Evolutionary conservation across 1,140 invertebrate genomes (phyloP).

Genomic region (Fopius arisanus): DNA sequence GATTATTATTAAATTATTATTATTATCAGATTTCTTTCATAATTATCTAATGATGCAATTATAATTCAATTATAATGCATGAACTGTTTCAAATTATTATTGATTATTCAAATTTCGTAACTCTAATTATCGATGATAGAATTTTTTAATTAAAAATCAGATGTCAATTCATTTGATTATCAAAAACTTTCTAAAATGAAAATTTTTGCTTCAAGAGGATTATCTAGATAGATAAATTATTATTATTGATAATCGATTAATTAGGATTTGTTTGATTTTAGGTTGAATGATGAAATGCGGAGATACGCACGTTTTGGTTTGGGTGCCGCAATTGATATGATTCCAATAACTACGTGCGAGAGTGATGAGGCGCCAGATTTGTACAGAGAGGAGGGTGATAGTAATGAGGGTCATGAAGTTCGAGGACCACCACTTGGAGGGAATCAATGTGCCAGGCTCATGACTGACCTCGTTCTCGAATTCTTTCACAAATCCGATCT

Average conservation of each 20-base stretch:
- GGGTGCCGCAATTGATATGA: slow-evolving; percentile 74
- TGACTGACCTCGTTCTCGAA: slow-evolving; percentile 61
- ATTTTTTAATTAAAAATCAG: no score
- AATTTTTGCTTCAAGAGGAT: slow-evolving; percentile 20
- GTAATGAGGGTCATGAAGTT: slow-evolving; percentile 34
- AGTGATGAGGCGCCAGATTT: slow-evolving; percentile 76
- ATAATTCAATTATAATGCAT: no score
- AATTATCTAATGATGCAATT: no score
- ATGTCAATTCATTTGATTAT: no score
- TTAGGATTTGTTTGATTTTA: slow-evolving; percentile 37
- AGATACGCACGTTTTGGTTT: slow-evolving; percentile 72
- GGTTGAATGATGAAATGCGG: slow-evolving; percentile 71
- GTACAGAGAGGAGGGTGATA: slow-evolving; percentile 65
- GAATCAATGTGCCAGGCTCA: slow-evolving; percentile 54
- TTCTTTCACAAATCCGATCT: slow-evolving; percentile 55
- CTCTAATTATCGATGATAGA: no score
- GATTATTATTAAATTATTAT: no score
- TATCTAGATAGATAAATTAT: no score
- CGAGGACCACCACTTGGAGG: slow-evolving; percentile 53
- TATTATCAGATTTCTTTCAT: no score
- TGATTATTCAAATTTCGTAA: no score
- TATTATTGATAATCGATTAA: no score
- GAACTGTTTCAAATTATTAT: no score
- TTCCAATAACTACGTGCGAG: slow-evolving; percentile 76
- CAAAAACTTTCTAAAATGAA: no score